A percentile compares a stretch with the other conserved stretches of the same genome.
Evolutionary conservation across 2,797 vertebrate species (phyloP).

Genomic region (Melanotaenia parkinsoni): DNA sequence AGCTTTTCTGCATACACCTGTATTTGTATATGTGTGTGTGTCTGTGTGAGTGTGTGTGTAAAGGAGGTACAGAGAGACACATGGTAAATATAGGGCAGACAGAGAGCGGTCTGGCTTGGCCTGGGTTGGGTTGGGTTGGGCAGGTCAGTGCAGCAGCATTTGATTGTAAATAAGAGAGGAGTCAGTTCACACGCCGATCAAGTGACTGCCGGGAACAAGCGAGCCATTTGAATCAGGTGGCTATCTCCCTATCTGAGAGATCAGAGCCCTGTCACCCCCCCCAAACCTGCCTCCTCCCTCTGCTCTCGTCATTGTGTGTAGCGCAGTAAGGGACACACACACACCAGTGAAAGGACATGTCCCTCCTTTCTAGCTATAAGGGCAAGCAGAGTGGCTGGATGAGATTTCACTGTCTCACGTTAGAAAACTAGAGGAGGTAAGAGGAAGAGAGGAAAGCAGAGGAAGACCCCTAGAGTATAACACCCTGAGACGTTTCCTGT

Average conservation of each 20-base stretch:
- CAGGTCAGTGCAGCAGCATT: constrained; percentile 80
- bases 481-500: constrained; percentile 48
- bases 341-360: constrained; percentile 86
- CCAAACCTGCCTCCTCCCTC: constrained; percentile 47
- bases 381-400: constrained; percentile 80
- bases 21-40: constrained; percentile 17
- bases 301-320: constrained; percentile 83
- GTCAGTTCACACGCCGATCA: constrained; percentile 93
- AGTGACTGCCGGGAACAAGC: constrained; percentile 90
- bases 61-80: constrained; percentile 20
- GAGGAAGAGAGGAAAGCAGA: constrained; percentile 33
- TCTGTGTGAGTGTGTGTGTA: background rate
- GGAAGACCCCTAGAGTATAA: constrained; percentile 68
- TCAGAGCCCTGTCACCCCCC: constrained; percentile 86
- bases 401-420: constrained; percentile 87
- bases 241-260: constrained; percentile 90
- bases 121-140: constrained; percentile 63
- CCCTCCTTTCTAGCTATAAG: constrained; percentile 79
- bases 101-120: constrained; percentile 16
- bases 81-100: constrained; percentile 46
- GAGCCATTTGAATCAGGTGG: constrained; percentile 91
- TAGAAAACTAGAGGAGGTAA: constrained; percentile 45
- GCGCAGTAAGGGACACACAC: constrained; percentile 58
- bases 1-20: constrained; percentile 23
- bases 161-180: constrained; percentile 88